A percentile compares a stretch with the other conserved stretches of the same genome.
These are phyloP conservation scores for Chrysochloris asiatica DNA, from an alignment of 2,113 vertebrate species.

Conservation along the genomic window DNA sequence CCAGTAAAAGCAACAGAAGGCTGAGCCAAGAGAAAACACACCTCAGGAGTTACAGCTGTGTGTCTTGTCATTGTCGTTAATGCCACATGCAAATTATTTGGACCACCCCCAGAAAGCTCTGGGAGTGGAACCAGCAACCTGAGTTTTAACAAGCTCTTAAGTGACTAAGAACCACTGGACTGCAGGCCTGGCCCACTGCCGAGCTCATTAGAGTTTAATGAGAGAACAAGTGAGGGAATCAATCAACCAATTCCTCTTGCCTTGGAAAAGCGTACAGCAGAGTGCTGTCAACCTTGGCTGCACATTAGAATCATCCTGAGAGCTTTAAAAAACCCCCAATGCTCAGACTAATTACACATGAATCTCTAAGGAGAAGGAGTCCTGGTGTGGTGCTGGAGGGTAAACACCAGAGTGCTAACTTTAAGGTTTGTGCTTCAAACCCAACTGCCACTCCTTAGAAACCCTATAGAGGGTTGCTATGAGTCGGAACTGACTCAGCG, in stretches of 20 bases:
- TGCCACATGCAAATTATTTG: neutral
- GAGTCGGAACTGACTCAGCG: no score
- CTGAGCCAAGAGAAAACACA: neutral
- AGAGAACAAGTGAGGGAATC: neutral
- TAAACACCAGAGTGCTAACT: no score
- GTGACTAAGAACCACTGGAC: neutral
- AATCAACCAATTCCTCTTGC: neutral
- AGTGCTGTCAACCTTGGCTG: neutral
- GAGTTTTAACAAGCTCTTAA: neutral
- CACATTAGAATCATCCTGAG: neutral
- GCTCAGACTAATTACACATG: neutral
- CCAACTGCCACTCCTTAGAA: no score
- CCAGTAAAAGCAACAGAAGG: no score
- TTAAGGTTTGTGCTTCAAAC: no score
- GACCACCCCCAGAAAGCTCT: neutral
- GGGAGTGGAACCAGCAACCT: neutral
- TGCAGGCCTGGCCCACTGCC: fast-evolving
- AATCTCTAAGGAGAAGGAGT: neutral
- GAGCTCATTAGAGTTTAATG: neutral
- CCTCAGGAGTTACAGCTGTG: neutral
- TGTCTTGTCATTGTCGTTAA: no score
- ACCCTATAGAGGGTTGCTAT: no score
- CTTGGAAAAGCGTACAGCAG: neutral
- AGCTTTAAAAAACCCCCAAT: neutral
- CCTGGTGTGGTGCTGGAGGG: no score